Percentiles rank a stretch among this genome's conserved stretches.
Evolutionary conservation across 2,113 vertebrate species (phyloP).

Genomic region (Sylvilagus bachmani): DNA sequence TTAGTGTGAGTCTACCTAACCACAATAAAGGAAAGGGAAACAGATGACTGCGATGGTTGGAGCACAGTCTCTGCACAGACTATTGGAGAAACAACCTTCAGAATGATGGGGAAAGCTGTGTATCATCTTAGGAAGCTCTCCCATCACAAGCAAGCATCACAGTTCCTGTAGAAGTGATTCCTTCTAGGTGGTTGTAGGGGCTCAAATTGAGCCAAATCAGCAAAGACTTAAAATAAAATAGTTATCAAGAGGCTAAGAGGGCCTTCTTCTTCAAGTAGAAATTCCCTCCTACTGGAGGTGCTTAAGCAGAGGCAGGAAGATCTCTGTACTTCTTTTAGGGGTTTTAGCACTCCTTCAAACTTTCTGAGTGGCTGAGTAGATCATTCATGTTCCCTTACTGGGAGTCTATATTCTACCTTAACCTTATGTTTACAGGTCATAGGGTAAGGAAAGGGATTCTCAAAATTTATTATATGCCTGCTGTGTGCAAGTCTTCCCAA

Average conservation of each 20-base stretch:
- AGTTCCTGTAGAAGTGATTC: not conserved
- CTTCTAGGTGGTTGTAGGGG: not conserved
- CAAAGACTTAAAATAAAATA: not conserved
- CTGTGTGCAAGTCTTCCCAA: not conserved
- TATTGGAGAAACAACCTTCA: not conserved
- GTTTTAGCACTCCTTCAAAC: not conserved
- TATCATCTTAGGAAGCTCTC: not conserved
- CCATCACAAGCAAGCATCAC: constrained; percentile 42
- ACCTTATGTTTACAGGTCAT: not conserved
- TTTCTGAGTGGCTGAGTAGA: not conserved
- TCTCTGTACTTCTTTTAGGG: not conserved
- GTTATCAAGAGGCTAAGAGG: not conserved
- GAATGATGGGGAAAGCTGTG: not conserved
- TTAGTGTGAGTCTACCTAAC: not conserved
- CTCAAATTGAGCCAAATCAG: not conserved
- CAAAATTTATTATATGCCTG: not conserved
- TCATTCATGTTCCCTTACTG: not conserved
- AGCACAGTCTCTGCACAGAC: not conserved
- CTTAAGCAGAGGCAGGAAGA: constrained; percentile 3
- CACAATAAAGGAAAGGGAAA: not conserved
- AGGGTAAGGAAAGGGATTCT: not conserved
- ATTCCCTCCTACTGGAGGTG: not conserved
- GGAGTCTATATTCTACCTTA: constrained; percentile 2
- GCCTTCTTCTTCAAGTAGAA: not conserved
- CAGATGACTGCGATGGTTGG: not conserved